Evolutionary conservation across 2,888 invertebrate genomes (phyloP).

Genomic region (Nasonia oneida): DNA sequence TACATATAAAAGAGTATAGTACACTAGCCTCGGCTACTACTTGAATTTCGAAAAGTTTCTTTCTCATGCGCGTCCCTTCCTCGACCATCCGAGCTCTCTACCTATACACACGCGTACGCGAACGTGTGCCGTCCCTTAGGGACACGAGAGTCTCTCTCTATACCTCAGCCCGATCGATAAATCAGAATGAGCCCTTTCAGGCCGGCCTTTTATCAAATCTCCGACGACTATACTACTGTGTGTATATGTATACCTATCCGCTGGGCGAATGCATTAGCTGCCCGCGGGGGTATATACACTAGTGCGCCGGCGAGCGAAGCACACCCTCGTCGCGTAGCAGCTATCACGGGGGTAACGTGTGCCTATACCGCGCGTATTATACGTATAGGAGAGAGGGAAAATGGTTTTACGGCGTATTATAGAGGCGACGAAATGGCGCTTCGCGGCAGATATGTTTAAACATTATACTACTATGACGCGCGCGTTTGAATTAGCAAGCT

Average conservation of each 20-base stretch:
- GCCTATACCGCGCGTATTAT: neutral
- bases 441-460: neutral
- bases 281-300: neutral
- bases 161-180: conserved; percentile 59
- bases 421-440: conserved; percentile 33
- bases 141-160: neutral
- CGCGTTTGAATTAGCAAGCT: neutral
- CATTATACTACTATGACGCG: neutral
- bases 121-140: conserved; percentile 35
- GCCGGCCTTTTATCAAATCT: conserved; percentile 36
- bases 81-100: neutral
- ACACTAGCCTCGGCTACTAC: neutral
- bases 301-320: neutral
- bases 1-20: conserved; percentile 4
- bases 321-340: conserved; percentile 29
- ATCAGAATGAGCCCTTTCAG: conserved; percentile 60
- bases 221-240: neutral
- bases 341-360: neutral
- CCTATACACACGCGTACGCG: neutral
- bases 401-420: conserved; percentile 44
- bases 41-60: conserved; percentile 34
- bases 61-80: neutral
- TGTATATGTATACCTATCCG: neutral
- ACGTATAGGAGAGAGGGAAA: conserved; percentile 6
- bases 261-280: neutral